Evolutionary conservation across 2,113 vertebrate genomes (phyloP).

Genomic region (Myrmophylax atrothorax): DNA sequence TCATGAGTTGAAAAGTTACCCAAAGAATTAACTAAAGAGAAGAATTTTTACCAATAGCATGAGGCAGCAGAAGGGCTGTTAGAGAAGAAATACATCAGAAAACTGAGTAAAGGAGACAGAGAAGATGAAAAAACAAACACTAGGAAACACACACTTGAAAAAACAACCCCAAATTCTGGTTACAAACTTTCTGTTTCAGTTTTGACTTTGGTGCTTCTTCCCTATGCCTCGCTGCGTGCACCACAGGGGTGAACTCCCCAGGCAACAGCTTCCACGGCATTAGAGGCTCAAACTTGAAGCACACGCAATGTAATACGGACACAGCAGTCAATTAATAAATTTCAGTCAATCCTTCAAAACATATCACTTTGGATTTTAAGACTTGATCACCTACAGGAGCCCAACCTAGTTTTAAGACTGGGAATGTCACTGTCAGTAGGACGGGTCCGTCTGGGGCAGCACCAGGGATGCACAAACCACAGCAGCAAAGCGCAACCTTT

Average conservation of each 20-base stretch:
- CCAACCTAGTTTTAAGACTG: fast-evolving
- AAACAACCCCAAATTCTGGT: not conserved
- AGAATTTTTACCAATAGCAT: not conserved
- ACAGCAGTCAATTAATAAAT: fast-evolving
- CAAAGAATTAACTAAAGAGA: not conserved
- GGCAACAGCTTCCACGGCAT: not conserved
- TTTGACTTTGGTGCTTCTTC: not conserved
- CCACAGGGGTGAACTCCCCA: not conserved
- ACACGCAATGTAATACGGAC: fast-evolving
- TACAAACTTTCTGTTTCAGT: not conserved
- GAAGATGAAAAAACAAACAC: not conserved
- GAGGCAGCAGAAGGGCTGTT: not conserved
- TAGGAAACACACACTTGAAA: not conserved
- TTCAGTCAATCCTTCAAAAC: not conserved
- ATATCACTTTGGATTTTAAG: not conserved
- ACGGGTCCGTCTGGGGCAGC: not conserved
- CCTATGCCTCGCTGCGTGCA: fast-evolving
- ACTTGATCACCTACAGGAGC: no score
- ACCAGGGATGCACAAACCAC: not conserved
- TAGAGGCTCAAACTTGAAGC: not conserved
- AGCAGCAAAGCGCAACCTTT: not conserved
- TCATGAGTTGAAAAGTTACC: not conserved
- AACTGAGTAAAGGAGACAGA: not conserved
- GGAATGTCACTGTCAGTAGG: not conserved
- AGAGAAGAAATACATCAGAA: not conserved